Base-by-base conservation (phyloP, 2,888 invertebrate genomes). In the Agrilus biguttatus region DNA sequence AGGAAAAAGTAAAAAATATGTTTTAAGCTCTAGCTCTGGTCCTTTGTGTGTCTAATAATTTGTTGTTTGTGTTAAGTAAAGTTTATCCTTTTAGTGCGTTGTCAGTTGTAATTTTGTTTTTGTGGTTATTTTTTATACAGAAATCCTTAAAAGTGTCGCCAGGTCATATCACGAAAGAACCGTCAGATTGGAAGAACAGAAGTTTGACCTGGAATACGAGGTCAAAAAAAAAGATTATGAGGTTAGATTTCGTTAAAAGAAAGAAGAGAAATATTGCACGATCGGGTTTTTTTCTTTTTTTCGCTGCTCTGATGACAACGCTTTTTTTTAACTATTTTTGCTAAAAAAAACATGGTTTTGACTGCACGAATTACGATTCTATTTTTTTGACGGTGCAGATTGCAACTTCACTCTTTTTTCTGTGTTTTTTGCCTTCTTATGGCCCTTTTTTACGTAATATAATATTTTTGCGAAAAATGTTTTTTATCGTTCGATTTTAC, bases 141-240 rank as follows among this genome's bases (percentile, higher is more conserved):
- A 87, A 69, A 71, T 75, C 69, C 57, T 85, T 73, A 80, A 73
- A 75, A 75, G 75, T 68, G 74, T 80, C 72, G 72, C 77, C 74
- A 83, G 80, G 75, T 80, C 82, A 63, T 87, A 92, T 77, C 81
- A 95, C 75, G 78, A 78, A 64, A 84, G 88, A 77, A 87, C 95
- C 76, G 70, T 67, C 69, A 70, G 73, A 60, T 80, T 96, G 76
- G 95, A 96, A 78, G 85, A 87, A 63, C 77, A 83, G 70, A 97
- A 96, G 76, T 97, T 87, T 77, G 98, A 98, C 80, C 80, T 96
- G 80, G 97, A 98, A 78, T 85, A 87, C 78, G 76, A 88, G 75
- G 93, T 96, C 72, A 88, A 89, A 75, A 86, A 87, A 78, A 97
- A 97, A 85, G 97, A 97, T 73, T 83, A 82, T 72, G 92, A 96